Percentiles rank a stretch among this genome's conserved stretches.
Conservation (phyloP, 2,797 vertebrate species). For the Pseudopleuronectes americanus region DNA sequence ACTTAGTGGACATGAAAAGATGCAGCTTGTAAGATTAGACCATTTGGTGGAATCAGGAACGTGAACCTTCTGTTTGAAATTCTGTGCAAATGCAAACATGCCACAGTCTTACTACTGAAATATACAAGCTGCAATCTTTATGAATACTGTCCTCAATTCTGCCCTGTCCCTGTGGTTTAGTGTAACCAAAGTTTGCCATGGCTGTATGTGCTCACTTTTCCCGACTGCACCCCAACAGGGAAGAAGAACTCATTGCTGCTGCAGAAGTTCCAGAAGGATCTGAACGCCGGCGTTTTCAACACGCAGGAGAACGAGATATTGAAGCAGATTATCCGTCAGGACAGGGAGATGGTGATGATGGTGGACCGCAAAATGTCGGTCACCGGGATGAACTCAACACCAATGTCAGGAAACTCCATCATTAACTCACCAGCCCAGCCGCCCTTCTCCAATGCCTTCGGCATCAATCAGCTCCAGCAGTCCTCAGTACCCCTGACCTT, state of each 20-base stretch:
- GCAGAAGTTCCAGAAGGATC: conserved; percentile 99
- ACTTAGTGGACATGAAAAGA: conserved; percentile 56
- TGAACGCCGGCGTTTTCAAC: conserved; percentile 99
- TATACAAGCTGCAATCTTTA: conserved; percentile 70
- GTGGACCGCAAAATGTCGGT: conserved; percentile 88
- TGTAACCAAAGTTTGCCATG: conserved; percentile 57
- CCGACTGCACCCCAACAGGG: conserved; percentile 84
- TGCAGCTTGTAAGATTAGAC: conserved; percentile 68
- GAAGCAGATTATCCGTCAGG: conserved; percentile 99
- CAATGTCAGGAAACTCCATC: conserved; percentile 90
- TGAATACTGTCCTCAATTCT: conserved; percentile 31
- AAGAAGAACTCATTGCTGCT: conserved; percentile 99
- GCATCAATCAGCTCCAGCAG: conserved; percentile 87
- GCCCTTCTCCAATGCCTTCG: conserved; percentile 82
- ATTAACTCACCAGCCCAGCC: conserved; percentile 92
- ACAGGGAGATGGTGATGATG: conserved; percentile 97
- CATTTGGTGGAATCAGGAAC: background rate
- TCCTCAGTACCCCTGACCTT: conserved; percentile 87
- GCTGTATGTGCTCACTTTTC: conserved; percentile 67
- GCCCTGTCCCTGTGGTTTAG: conserved; percentile 49
- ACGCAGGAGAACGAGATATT: conserved; percentile 99
- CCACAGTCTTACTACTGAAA: background rate
- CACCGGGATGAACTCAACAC: conserved; percentile 87
- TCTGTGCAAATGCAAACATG: background rate
- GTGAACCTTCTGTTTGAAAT: background rate